A percentile compares a stretch with the other conserved stretches of the same genome.
Evolutionary conservation across 2,888 invertebrate genomes (phyloP).

Genomic region (Cheilosia scutellata): DNA sequence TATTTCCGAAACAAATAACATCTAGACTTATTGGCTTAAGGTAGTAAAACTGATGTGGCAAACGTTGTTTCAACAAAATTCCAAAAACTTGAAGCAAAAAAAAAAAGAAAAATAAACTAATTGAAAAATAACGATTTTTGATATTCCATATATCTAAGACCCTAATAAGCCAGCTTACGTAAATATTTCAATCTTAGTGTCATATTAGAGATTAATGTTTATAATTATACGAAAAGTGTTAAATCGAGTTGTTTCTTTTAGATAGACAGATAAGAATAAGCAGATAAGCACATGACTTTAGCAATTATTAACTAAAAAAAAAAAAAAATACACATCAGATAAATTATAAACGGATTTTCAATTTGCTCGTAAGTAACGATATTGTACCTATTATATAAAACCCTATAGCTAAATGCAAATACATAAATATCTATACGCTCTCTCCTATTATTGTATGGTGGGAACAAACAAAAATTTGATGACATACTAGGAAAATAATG

Average conservation of each 20-base stretch:
- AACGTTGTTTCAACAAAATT: background rate
- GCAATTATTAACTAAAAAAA: background rate
- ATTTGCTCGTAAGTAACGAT: conserved; percentile 5
- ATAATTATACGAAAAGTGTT: conserved; percentile 5
- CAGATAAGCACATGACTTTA: conserved; percentile 7
- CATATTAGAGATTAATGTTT: conserved; percentile 29
- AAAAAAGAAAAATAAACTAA: background rate
- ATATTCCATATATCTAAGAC: conserved; percentile 23
- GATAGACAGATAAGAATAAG: conserved; percentile 5
- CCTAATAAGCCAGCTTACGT: conserved; percentile 6
- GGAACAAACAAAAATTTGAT: background rate
- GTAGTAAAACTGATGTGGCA: background rate
- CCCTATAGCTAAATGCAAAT: conserved; percentile 32
- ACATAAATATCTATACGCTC: conserved; percentile 25
- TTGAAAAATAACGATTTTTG: conserved; percentile 10
- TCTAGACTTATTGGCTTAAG: background rate
- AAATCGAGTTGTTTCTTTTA: conserved; percentile 11
- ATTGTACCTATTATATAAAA: conserved; percentile 43
- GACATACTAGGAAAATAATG: conserved; percentile 32
- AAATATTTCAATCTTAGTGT: conserved; percentile 28
- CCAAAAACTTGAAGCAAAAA: background rate
- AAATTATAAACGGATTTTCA: conserved; percentile 8
- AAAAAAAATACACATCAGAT: background rate
- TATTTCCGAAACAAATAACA: background rate
- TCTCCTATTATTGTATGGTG: conserved; percentile 25